These are phyloP conservation scores for Neoitamus cyanurus DNA, from an alignment of 2,888 invertebrate genomes.

Conservation along the genomic window DNA sequence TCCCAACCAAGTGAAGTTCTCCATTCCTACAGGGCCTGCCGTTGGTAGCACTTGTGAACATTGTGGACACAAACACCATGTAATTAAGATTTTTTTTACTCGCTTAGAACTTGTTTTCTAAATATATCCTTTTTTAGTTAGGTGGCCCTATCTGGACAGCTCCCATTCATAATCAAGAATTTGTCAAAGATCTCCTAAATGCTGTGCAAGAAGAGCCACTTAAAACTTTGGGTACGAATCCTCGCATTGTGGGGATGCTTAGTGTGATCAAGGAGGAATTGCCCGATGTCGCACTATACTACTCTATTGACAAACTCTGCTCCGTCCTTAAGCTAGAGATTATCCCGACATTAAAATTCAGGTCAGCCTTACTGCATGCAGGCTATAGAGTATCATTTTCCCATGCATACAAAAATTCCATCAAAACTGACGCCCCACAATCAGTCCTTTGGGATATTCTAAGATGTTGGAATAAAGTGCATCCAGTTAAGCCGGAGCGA, in stretches of 20 bases:
- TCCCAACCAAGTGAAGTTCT: constrained; percentile 72
- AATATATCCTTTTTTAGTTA: constrained; percentile 67
- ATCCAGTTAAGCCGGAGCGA: constrained; percentile 76
- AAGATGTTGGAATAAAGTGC: constrained; percentile 78
- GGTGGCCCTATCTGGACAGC: constrained; percentile 97
- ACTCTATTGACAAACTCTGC: constrained; percentile 82
- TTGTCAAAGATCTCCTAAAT: constrained; percentile 76
- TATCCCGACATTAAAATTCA: constrained; percentile 75
- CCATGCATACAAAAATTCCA: constrained; percentile 86
- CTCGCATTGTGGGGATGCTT: constrained; percentile 83
- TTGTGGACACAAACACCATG: constrained; percentile 80
- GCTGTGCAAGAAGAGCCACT: constrained; percentile 66
- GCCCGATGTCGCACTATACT: constrained; percentile 86
- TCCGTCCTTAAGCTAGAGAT: constrained; percentile 77
- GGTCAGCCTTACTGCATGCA: constrained; percentile 90
- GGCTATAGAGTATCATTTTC: constrained; percentile 93
- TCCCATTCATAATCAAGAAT: constrained; percentile 82
- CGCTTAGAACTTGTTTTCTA: not conserved
- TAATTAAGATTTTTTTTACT: constrained; percentile 64
- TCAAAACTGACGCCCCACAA: constrained; percentile 93
- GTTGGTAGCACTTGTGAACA: constrained; percentile 77
- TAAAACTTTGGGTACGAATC: constrained; percentile 74
- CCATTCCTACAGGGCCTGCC: constrained; percentile 76
- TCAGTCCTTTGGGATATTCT: constrained; percentile 92
- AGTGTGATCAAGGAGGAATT: constrained; percentile 87